These are phyloP conservation scores for Fulica atra DNA, from an alignment of 2,113 vertebrate genomes.

Conservation along the genomic window DNA sequence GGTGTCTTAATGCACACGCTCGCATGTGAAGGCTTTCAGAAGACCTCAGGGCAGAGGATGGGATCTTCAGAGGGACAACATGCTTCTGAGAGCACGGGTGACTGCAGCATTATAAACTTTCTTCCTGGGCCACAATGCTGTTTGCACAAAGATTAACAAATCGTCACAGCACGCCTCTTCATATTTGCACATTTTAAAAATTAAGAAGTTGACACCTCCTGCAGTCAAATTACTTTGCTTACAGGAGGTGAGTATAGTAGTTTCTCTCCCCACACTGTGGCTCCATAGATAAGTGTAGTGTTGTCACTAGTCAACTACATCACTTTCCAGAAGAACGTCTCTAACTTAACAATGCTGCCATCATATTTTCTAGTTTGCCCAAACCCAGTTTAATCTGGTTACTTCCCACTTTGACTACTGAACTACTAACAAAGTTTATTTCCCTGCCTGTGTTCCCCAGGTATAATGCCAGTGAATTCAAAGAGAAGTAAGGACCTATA, in stretches of 20 bases:
- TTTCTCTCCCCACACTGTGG: background rate
- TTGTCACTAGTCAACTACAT: accelerated
- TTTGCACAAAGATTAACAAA: background rate
- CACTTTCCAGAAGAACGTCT: background rate
- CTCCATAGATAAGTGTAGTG: background rate
- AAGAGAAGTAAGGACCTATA: background rate
- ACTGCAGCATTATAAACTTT: background rate
- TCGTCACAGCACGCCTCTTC: background rate
- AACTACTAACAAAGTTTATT: background rate
- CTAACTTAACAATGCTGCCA: background rate
- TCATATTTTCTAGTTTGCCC: background rate
- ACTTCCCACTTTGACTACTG: background rate
- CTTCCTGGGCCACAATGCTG: background rate
- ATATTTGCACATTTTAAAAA: background rate
- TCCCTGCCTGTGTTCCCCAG: background rate
- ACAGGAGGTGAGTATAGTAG: background rate
- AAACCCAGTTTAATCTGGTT: background rate
- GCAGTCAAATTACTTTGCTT: background rate
- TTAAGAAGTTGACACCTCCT: background rate
- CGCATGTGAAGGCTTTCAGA: background rate
- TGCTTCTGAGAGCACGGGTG: background rate
- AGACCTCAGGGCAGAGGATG: background rate
- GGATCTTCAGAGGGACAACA: background rate
- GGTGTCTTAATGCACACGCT: background rate
- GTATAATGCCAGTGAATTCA: background rate